Evolutionary conservation across 2,113 vertebrate genomes (phyloP), one percentile per base, ranked within the genome.

Genomic region (Seriola dumerili): DNA sequence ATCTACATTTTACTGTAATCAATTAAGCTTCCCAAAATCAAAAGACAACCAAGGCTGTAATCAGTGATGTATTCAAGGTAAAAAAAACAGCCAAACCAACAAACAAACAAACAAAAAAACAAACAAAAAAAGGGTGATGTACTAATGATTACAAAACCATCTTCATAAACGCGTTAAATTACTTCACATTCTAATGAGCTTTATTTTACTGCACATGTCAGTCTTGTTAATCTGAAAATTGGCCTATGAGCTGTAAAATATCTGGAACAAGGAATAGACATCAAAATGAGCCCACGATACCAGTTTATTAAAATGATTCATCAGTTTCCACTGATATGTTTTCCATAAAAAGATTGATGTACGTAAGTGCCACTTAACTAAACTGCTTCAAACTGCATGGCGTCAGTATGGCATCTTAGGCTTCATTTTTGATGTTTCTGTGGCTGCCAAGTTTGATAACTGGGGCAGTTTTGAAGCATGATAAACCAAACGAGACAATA

Each of bases 141-240:
- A 73, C 21, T 40, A 84, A 58, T 52, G 10, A 73, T 66, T 66
- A 73, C 14, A 83, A 70, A 88, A 67, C 12, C 19, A 69, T 85
- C 29, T 68, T 62, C n/a, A 23, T 58, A 58, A 70, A 86, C 58
- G 76, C 8, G 63, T 72, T 40, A 46, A 52, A 67, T 76, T 17
- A 76, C 65, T 65, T 86, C 72, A 88, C 85, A 88, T 85, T 88
- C 74, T 81, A 46, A 69, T 65, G 46, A 81, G 79, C 55, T 83
- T 89, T 77, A 84, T 78, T 91, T 75, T 69, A 85, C 55, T 70
- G 67, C 76, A 80, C 75, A 81, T 44, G 40, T 85, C 21, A 67
- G 6, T 63, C 11, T 38, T 54, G 66, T 72, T 74, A 52, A 80
- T 62, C 72, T 58, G 32, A 73, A 86, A 70, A 79, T 55, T 36